Evolutionary conservation across 2,888 invertebrate species (phyloP).

Genomic region (Corbicula japonica): DNA sequence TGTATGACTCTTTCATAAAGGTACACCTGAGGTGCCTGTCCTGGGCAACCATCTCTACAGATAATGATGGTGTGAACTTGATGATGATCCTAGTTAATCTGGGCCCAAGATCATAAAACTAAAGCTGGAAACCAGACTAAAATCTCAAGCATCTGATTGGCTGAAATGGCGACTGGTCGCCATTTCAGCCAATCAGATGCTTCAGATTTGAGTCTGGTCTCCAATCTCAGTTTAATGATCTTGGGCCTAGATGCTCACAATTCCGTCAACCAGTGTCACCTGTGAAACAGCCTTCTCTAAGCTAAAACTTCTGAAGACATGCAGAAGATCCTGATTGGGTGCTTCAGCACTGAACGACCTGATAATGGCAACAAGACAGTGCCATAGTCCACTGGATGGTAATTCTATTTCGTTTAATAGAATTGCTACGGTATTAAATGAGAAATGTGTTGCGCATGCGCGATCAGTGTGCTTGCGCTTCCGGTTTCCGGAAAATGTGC

Average conservation of each 20-base stretch:
- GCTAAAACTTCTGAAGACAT: constrained; percentile 30
- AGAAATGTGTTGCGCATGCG: no score
- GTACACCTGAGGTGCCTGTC: not conserved
- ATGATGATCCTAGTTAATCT: not conserved
- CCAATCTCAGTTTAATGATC: no score
- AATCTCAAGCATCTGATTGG: no score
- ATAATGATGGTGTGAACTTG: not conserved
- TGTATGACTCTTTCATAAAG: not conserved
- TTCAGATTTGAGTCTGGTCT: no score
- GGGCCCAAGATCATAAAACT: no score
- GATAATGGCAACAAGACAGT: no score
- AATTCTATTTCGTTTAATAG: not conserved
- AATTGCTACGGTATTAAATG: not conserved
- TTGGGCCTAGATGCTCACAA: constrained; percentile 13
- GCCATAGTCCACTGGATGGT: no score
- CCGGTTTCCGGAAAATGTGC: no score
- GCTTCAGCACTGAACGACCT: constrained; percentile 8
- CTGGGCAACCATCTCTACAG: not conserved
- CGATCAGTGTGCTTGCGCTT: no score
- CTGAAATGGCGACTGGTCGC: no score
- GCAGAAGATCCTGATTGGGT: constrained; percentile 5
- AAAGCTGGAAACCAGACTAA: no score
- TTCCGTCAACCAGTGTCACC: constrained; percentile 28
- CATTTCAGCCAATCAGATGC: no score
- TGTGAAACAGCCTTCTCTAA: constrained; percentile 34